These are phyloP conservation scores for Podarcis cretensis DNA, from an alignment of 2,113 vertebrate genomes.

Conservation along the genomic window DNA sequence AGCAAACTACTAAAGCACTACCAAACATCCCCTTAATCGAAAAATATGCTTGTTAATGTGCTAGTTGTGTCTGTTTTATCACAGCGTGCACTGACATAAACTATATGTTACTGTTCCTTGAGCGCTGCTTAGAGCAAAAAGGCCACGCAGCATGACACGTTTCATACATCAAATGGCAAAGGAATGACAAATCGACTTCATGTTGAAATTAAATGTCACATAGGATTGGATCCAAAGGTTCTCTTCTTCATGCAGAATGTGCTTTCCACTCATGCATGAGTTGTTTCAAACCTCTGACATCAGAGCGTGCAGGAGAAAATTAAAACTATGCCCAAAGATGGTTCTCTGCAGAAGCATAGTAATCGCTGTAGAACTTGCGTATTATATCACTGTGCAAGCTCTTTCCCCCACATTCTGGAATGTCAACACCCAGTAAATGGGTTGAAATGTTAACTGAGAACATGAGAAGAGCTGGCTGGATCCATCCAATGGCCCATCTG, in stretches of 20 bases:
- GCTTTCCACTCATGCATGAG: neutral
- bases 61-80: neutral
- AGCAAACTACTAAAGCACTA: neutral
- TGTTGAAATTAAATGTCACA: neutral
- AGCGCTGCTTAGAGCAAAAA: neutral
- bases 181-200: neutral
- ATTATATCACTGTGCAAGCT: neutral
- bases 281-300: neutral
- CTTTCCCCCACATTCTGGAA: neutral
- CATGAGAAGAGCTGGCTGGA: too few species aligned
- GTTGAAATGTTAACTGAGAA: too few species aligned
- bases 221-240: neutral
- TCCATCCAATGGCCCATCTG: too few species aligned
- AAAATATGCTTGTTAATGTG: neutral
- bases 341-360: neutral
- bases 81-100: neutral
- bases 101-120: neutral
- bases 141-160: neutral
- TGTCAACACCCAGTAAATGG: too few species aligned
- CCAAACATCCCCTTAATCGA: neutral
- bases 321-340: neutral
- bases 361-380: too few species aligned
- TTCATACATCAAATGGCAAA: neutral
- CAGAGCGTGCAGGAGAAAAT: neutral
- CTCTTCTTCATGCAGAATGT: neutral